phyloP scores from a whole-genome alignment of 1,140 invertebrate genomes.

The Oscheius sp. region DNA sequence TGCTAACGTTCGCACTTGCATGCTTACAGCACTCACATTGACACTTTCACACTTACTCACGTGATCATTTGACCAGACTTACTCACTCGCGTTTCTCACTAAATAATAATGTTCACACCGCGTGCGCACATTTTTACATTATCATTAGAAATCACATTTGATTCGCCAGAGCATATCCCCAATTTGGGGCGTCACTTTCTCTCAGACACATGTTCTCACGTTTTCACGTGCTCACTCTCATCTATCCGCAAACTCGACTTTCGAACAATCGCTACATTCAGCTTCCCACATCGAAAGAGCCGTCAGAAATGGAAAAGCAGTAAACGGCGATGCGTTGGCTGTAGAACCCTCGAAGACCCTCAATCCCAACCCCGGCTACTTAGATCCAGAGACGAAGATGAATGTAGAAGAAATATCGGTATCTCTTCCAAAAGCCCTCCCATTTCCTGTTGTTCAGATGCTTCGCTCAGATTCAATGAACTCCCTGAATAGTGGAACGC shows the following conservation, averaged over 20 bases:
- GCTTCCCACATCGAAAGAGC: conserved; percentile 53
- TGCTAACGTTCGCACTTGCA: no score
- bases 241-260: neutral
- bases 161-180: conserved; percentile 4
- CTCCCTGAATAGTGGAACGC: conserved; percentile 14
- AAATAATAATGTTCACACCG: no score
- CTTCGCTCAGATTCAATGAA: conserved; percentile 24
- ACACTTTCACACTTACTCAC: no score
- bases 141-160: no score
- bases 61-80: no score
- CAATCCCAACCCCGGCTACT: conserved; percentile 16
- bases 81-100: no score
- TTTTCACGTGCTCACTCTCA: no score
- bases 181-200: no score
- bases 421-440: neutral
- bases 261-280: conserved; percentile 25
- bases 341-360: conserved; percentile 38
- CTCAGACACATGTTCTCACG: no score
- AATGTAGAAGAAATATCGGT: conserved; percentile 34
- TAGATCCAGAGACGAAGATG: conserved; percentile 38
- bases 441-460: conserved; percentile 9
- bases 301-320: neutral
- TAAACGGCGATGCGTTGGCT: conserved; percentile 19
- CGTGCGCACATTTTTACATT: no score
- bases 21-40: no score